These are phyloP conservation scores for Craterocephalus amniculus DNA, from an alignment of 2,797 vertebrate genomes.

Conservation along the genomic window DNA sequence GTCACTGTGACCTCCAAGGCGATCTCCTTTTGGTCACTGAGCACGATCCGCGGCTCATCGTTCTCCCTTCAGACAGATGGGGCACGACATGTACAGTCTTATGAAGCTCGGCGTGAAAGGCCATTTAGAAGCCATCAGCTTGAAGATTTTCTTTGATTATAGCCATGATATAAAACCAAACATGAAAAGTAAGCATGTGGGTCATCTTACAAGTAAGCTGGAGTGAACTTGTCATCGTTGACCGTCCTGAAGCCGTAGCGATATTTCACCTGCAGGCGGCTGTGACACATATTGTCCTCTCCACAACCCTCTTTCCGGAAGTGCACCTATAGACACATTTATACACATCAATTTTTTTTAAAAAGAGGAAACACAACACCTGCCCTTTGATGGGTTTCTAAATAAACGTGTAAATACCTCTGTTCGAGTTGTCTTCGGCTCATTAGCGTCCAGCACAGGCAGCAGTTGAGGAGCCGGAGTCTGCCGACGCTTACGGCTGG, in stretches of 20 bases:
- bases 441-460: slow-evolving; percentile 87
- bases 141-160: not conserved
- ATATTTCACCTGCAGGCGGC: slow-evolving; percentile 88
- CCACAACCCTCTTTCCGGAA: slow-evolving; percentile 95
- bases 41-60: slow-evolving; percentile 82
- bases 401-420: slow-evolving; percentile 72
- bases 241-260: slow-evolving; percentile 83
- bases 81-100: not conserved
- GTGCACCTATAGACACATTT: slow-evolving; percentile 80
- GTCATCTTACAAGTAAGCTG: slow-evolving; percentile 84
- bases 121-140: not conserved
- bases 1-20: slow-evolving; percentile 91
- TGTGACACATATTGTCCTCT: slow-evolving; percentile 87
- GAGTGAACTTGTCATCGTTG: slow-evolving; percentile 80
- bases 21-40: slow-evolving; percentile 91
- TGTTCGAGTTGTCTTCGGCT: slow-evolving; percentile 67
- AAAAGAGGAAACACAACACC: too few species aligned
- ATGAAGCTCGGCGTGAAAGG: not conserved
- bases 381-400: not conserved
- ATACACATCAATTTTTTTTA: not conserved
- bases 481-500: slow-evolving; percentile 80
- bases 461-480: slow-evolving; percentile 69
- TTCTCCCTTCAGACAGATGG: slow-evolving; percentile 72
- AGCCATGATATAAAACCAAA: not conserved
- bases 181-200: not conserved